phyloP scores from a whole-genome alignment of 2,888 invertebrate species.

The Rhogogaster chlorosoma region DNA sequence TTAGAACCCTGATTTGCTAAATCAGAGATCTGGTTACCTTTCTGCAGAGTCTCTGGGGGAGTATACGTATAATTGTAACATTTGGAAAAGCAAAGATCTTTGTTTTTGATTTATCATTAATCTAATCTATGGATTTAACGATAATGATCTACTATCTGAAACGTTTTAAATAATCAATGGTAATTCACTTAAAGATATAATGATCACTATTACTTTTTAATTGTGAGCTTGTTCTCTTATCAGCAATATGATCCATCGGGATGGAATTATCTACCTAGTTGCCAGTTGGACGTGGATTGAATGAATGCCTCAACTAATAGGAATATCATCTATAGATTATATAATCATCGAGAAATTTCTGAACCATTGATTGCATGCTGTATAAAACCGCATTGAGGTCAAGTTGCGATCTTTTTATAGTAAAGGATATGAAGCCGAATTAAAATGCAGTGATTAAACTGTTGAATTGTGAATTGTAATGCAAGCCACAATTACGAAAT shows the following conservation, averaged over 20 bases:
- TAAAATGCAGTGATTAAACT: neutral
- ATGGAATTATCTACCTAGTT: neutral
- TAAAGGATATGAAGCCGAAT: neutral
- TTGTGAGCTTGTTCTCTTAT: neutral
- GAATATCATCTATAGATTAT: neutral
- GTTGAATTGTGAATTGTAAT: neutral
- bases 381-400: neutral
- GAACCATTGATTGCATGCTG: neutral
- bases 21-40: neutral
- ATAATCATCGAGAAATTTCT: conserved; percentile 8
- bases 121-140: neutral
- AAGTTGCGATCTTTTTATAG: neutral
- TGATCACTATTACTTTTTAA: neutral
- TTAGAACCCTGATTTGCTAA: conserved; percentile 26
- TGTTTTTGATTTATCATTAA: neutral
- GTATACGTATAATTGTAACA: neutral
- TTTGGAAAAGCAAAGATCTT: neutral
- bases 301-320: neutral
- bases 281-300: neutral
- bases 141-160: neutral
- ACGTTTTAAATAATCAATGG: neutral
- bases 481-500: neutral
- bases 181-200: neutral
- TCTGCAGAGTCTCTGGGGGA: neutral
- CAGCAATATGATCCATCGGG: neutral